Evolutionary conservation across 2,113 vertebrate species (phyloP).

Genomic region (Sprattus sprattus): DNA sequence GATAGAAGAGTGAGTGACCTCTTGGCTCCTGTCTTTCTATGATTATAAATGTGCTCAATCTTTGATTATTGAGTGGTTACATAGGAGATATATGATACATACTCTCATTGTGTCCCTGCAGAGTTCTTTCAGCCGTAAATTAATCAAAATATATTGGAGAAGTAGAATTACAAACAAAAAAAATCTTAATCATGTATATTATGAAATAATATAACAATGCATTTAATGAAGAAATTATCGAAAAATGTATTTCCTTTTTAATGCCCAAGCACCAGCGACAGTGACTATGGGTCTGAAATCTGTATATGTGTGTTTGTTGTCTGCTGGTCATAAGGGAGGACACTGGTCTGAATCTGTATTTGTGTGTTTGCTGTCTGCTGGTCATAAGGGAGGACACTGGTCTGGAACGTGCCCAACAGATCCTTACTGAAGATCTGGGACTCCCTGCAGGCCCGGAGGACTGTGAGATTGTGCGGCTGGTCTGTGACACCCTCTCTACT

Average conservation of each 20-base stretch:
- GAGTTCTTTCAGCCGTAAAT: no score
- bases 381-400: conserved; percentile 49
- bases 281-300: no score
- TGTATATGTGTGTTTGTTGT: background rate
- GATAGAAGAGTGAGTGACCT: conserved; percentile 69
- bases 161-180: no score
- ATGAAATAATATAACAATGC: background rate
- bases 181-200: no score
- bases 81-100: no score
- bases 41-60: no score
- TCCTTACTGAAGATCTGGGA: conserved; percentile 65
- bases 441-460: conserved; percentile 61
- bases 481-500: conserved; percentile 68
- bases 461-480: conserved; percentile 59
- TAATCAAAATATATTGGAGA: no score
- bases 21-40: no score
- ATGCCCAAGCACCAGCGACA: no score
- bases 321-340: conserved; percentile 45
- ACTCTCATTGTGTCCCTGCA: no score
- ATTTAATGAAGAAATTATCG: background rate
- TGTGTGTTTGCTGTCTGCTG: background rate
- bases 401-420: conserved; percentile 15
- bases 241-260: no score
- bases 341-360: conserved; percentile 33
- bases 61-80: background rate